Percentiles rank a stretch among this genome's conserved stretches.
Evolutionary conservation across 2,113 vertebrate species (phyloP).

Genomic region (Sprattus sprattus): DNA sequence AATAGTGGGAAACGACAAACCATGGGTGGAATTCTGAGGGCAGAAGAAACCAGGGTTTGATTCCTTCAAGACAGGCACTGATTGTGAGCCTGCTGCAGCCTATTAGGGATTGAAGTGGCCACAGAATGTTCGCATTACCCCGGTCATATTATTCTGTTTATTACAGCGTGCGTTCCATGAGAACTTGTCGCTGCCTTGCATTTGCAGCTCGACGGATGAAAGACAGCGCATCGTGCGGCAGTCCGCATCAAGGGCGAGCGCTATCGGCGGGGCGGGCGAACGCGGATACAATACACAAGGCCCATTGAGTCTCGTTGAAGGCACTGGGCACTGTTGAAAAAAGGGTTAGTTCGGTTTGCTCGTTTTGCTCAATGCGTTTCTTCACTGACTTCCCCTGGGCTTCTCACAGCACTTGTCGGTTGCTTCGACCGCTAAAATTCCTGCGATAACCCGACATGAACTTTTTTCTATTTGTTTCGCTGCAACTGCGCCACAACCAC

Average conservation of each 20-base stretch:
- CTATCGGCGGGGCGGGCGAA: slow-evolving; percentile 47
- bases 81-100: slow-evolving; percentile 5
- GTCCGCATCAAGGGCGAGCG: slow-evolving; percentile 46
- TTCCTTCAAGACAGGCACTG: slow-evolving; percentile 16
- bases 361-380: no score
- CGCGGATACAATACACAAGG: slow-evolving; percentile 48
- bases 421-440: slow-evolving; percentile 32
- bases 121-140: slow-evolving; percentile 57
- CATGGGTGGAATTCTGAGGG: slow-evolving; percentile 9
- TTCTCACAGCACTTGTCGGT: slow-evolving; percentile 38
- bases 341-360: neutral
- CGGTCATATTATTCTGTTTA: slow-evolving; percentile 53
- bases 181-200: slow-evolving; percentile 50
- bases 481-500: slow-evolving; percentile 29
- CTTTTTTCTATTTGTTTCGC: slow-evolving; percentile 22
- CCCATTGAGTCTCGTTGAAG: slow-evolving; percentile 47
- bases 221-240: slow-evolving; percentile 47
- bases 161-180: slow-evolving; percentile 55
- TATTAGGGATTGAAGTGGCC: slow-evolving; percentile 8
- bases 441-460: slow-evolving; percentile 39
- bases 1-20: neutral
- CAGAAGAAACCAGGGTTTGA: neutral
- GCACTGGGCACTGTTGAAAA: neutral
- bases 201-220: slow-evolving; percentile 59
- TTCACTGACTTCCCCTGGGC: slow-evolving; percentile 2